Evolutionary conservation across 2,888 invertebrate genomes (phyloP).

Genomic region (Pocota personata): DNA sequence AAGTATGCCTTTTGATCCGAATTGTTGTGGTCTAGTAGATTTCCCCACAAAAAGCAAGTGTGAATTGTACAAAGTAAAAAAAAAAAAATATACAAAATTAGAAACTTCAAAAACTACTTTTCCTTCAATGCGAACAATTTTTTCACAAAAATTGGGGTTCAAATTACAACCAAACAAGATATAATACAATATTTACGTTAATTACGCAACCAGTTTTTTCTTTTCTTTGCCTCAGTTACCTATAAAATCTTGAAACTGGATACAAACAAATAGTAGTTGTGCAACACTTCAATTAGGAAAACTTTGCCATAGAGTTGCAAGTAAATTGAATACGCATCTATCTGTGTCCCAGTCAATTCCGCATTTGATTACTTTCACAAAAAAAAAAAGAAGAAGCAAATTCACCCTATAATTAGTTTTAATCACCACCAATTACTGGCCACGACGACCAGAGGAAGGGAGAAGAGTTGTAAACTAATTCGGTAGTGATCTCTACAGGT

Average conservation of each 20-base stretch:
- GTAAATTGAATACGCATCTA: not conserved
- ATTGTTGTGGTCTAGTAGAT: not conserved
- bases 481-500: conserved; percentile 67
- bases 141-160: too few relatives aligned
- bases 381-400: conserved; percentile 36
- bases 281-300: conserved; percentile 40
- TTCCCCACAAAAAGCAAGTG: not conserved
- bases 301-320: not conserved
- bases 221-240: too few relatives aligned
- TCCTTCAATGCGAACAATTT: too few relatives aligned
- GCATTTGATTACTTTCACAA: conserved; percentile 35
- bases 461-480: conserved; percentile 52
- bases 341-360: conserved; percentile 18
- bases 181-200: too few relatives aligned
- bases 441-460: conserved; percentile 19
- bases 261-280: conserved; percentile 16
- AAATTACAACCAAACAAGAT: too few relatives aligned
- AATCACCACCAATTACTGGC: conserved; percentile 68
- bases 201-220: too few relatives aligned
- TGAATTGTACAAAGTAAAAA: not conserved
- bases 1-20: too few relatives aligned
- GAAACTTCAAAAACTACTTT: too few relatives aligned
- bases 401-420: conserved; percentile 69
- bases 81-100: too few relatives aligned
- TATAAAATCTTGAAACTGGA: not conserved